Conservation (phyloP, 2,797 vertebrate genomes). For the Pseudochromis fuscus region DNA sequence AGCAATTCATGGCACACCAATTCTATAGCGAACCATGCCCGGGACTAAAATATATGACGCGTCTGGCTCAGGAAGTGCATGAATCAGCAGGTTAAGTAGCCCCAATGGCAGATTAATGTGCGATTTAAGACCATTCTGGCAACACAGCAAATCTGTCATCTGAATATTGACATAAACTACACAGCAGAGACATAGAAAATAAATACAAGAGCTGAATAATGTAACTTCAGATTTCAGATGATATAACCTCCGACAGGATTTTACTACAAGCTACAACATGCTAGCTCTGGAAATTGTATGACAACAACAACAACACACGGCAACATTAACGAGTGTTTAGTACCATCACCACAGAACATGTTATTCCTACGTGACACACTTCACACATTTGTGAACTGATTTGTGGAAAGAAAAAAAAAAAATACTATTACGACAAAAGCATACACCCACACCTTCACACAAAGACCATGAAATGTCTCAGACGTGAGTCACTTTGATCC, state of each 20-base stretch:
- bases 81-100: not conserved
- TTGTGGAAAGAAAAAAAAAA: too few species aligned
- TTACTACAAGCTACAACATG: not conserved
- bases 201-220: not conserved
- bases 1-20: slow-evolving; percentile 1
- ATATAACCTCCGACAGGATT: not conserved
- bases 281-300: not conserved
- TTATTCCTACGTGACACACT: not conserved
- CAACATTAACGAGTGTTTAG: not conserved
- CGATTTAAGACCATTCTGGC: not conserved
- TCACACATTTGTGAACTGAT: slow-evolving; percentile 18
- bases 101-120: not conserved
- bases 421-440: too few species aligned
- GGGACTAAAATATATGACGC: not conserved
- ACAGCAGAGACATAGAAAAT: too few species aligned
- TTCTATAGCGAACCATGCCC: slow-evolving; percentile 13
- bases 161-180: not conserved
- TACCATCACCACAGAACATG: not conserved
- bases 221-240: not conserved
- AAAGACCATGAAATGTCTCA: slow-evolving; percentile 52
- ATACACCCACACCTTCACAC: not conserved
- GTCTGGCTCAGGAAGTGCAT: not conserved
- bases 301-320: too few species aligned
- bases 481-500: slow-evolving; percentile 73
- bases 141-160: not conserved